Percentiles rank a stretch among this genome's conserved stretches.
These are phyloP conservation scores for Zosterops borbonicus DNA, from an alignment of 2,113 vertebrate species.

Conservation along the genomic window DNA sequence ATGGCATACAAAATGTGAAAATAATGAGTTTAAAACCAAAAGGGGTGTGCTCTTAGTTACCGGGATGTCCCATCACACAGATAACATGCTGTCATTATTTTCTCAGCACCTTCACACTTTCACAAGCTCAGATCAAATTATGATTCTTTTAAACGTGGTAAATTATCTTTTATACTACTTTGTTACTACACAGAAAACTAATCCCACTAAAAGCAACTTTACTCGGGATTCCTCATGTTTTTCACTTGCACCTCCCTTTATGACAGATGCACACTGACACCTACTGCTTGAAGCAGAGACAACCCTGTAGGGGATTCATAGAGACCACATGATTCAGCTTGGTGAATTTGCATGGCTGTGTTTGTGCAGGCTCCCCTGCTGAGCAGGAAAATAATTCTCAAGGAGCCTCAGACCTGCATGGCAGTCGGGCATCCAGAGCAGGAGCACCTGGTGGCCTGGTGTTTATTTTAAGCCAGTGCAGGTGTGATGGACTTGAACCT, in stretches of 20 bases:
- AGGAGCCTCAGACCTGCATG: background rate
- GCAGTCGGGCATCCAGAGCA: background rate
- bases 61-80: background rate
- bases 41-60: background rate
- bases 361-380: background rate
- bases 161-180: background rate
- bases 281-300: slow-evolving; percentile 33
- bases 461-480: background rate
- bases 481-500: accelerated
- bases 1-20: background rate
- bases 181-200: background rate
- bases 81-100: background rate
- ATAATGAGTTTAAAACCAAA: background rate
- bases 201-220: background rate
- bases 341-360: background rate
- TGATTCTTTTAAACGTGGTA: background rate
- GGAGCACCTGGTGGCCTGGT: background rate
- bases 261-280: slow-evolving; percentile 16
- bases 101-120: background rate
- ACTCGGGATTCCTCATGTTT: background rate
- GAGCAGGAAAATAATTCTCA: background rate
- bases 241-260: background rate
- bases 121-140: background rate
- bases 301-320: background rate
- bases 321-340: accelerated